These are phyloP conservation scores for Phaonia tiefii DNA, from an alignment of 2,888 invertebrate genomes.

Conservation along the genomic window DNA sequence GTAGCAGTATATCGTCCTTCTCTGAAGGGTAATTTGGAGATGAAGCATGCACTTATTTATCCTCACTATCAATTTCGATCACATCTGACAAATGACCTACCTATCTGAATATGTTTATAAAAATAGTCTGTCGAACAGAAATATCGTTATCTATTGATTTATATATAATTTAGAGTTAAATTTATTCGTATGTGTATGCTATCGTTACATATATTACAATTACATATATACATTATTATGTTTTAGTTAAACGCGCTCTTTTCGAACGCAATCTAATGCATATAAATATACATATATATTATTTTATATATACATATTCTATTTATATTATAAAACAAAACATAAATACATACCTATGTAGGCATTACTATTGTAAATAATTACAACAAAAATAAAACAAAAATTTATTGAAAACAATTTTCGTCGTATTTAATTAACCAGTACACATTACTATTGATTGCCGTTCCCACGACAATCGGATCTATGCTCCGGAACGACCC, in stretches of 20 bases:
- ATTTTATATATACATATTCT: conserved; percentile 55
- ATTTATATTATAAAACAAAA: conserved; percentile 43
- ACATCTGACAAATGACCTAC: conserved; percentile 25
- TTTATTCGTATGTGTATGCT: conserved; percentile 29
- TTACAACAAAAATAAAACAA: conserved; percentile 9
- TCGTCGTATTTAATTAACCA: too few species aligned
- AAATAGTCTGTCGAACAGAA: conserved; percentile 68
- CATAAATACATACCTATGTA: conserved; percentile 33
- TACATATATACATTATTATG: conserved; percentile 63
- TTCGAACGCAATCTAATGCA: conserved; percentile 65
- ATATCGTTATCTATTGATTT: conserved; percentile 47
- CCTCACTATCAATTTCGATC: conserved; percentile 18
- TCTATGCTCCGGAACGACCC: too few species aligned
- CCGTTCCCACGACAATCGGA: too few species aligned
- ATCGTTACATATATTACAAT: conserved; percentile 16
- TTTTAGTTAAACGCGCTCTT: conserved; percentile 63
- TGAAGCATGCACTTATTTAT: not conserved
- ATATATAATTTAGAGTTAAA: conserved; percentile 34
- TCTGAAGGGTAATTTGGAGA: conserved; percentile 77
- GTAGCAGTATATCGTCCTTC: conserved; percentile 80
- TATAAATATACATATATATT: conserved; percentile 59
- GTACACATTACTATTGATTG: too few species aligned
- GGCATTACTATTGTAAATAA: conserved; percentile 49
- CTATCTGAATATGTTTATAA: conserved; percentile 19
- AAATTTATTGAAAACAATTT: too few species aligned